A percentile compares a stretch with the other conserved stretches of the same genome.
phyloP scores from a whole-genome alignment of 2,888 invertebrate species.

The Heteromurus nitidus region DNA sequence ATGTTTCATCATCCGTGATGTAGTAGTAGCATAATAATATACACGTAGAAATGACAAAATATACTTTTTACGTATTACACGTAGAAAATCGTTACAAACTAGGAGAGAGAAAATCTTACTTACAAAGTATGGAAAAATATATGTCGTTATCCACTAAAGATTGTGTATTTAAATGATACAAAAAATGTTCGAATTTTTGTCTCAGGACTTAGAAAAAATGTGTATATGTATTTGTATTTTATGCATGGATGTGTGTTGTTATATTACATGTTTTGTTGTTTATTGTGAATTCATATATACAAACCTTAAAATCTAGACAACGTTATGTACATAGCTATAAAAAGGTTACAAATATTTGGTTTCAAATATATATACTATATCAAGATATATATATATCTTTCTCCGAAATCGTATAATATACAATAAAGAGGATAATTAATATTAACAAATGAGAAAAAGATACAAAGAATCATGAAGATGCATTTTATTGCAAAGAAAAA shows the following conservation, averaged over 20 bases:
- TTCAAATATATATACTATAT: background rate
- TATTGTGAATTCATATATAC: background rate
- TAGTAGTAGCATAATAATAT: no score
- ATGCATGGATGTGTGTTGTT: background rate
- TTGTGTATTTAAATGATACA: background rate
- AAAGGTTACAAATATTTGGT: background rate
- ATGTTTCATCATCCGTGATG: no score
- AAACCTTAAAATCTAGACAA: no score
- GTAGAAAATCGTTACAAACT: background rate
- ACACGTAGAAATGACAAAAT: background rate
- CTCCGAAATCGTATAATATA: background rate
- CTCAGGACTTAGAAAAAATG: constrained; percentile 43
- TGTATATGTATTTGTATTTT: background rate
- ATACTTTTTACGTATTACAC: background rate
- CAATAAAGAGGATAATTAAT: background rate
- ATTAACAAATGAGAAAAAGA: background rate
- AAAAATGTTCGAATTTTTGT: constrained; percentile 59
- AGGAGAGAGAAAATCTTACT: background rate
- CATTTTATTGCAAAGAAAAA: background rate
- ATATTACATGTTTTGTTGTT: background rate
- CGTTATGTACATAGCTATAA: no score
- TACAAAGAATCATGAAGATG: background rate
- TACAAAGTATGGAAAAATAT: background rate
- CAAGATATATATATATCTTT: no score
- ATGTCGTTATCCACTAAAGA: background rate